Conservation (phyloP, 37 sponge, comb jelly and placozoan species). For the Mnemiopsis leidyi region DNA sequence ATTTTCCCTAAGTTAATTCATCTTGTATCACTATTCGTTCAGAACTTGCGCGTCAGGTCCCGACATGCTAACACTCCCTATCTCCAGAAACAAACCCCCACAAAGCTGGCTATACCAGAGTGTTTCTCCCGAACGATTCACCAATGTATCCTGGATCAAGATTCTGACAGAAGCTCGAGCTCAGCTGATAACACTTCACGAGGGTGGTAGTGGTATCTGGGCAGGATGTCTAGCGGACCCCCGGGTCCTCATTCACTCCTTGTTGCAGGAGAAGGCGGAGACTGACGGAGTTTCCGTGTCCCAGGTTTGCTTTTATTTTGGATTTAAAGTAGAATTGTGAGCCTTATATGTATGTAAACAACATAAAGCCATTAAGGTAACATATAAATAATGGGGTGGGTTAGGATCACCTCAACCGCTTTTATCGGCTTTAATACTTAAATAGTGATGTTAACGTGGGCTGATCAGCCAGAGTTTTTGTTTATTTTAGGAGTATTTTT, state of each 20-base stretch:
- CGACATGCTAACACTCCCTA: neutral
- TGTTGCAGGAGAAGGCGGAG: constrained; percentile 28
- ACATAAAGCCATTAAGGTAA: too few relatives aligned
- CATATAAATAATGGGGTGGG: too few relatives aligned
- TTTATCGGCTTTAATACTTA: too few relatives aligned
- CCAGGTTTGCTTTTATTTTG: too few relatives aligned
- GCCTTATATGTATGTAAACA: too few relatives aligned
- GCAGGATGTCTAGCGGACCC: constrained; percentile 37
- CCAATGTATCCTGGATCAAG: neutral
- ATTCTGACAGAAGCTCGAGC: constrained; percentile 3
- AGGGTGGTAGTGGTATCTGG: constrained; percentile 64
- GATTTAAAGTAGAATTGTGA: too few relatives aligned
- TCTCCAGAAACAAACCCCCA: neutral
- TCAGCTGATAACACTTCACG: constrained; percentile 44
- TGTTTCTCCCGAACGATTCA: neutral
- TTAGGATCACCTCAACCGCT: too few relatives aligned
- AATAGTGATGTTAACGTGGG: neutral
- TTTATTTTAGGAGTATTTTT: neutral
- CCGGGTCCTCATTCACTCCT: neutral
- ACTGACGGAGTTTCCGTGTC: neutral
- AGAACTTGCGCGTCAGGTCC: too few relatives aligned
- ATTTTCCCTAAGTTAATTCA: too few relatives aligned
- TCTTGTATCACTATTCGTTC: too few relatives aligned
- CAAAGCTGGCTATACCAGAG: neutral
- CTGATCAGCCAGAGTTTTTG: neutral